phyloP scores from a whole-genome alignment of 2,888 invertebrate genomes.

The Podotricha telesiphe region DNA sequence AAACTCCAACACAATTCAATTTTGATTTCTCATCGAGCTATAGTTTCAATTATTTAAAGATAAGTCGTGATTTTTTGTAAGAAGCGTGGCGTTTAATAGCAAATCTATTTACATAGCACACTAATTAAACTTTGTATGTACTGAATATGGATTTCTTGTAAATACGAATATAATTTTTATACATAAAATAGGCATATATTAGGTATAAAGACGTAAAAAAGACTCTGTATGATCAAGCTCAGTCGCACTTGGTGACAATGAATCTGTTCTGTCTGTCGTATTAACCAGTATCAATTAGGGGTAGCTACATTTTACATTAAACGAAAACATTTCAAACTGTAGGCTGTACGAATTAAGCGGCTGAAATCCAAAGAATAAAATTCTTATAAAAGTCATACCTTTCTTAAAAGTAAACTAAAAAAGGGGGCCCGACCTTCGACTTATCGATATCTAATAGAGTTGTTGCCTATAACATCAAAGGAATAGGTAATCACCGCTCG shows the following conservation, averaged over 20 bases:
- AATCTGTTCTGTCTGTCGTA: no score
- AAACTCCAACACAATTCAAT: not conserved
- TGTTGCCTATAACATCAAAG: slow-evolving; percentile 50
- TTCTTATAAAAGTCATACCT: slow-evolving; percentile 35
- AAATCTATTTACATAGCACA: slow-evolving; percentile 13
- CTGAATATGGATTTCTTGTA: slow-evolving; percentile 6
- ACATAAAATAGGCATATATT: no score
- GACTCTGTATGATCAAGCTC: no score
- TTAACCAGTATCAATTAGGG: no score
- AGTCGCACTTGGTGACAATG: no score
- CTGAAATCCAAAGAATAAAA: slow-evolving; percentile 31
- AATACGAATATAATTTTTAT: no score
- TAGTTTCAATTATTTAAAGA: not conserved
- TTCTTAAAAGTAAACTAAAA: slow-evolving; percentile 42
- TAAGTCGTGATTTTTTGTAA: slow-evolving; percentile 16
- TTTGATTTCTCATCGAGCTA: slow-evolving; percentile 1
- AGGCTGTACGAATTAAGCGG: not conserved
- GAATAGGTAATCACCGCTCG: slow-evolving; percentile 49
- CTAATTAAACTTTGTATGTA: slow-evolving; percentile 10
- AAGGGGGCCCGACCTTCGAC: slow-evolving; percentile 35
- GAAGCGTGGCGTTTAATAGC: slow-evolving; percentile 6
- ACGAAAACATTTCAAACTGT: not conserved
- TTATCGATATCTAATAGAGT: slow-evolving; percentile 45
- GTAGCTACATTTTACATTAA: not conserved
- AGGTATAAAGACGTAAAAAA: no score